Conservation (phyloP, 2,888 invertebrate species). For the Harmothoe impar region DNA sequence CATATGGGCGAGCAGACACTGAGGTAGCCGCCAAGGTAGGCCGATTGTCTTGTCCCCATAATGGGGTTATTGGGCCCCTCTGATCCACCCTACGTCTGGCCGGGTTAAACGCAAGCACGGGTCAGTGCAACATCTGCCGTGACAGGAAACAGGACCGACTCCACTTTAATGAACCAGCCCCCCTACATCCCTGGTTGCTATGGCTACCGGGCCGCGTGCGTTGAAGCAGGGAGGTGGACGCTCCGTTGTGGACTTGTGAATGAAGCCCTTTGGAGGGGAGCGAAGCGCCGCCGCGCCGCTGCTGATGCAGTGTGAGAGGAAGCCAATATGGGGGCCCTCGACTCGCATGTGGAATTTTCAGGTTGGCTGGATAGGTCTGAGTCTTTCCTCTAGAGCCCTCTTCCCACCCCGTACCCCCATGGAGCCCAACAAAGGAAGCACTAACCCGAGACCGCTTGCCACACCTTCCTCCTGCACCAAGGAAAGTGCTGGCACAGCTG, state of each 20-base stretch:
- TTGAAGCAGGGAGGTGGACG: background rate
- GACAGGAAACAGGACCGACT: constrained; percentile 53
- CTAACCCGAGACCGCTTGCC: background rate
- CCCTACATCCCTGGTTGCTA: background rate
- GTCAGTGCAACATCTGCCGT: constrained; percentile 43
- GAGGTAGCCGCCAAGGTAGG: background rate
- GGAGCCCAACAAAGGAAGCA: background rate
- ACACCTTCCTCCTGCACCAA: background rate
- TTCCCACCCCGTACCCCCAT: background rate
- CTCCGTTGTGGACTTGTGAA: constrained; percentile 30
- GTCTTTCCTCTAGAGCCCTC: constrained; percentile 8
- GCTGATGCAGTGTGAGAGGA: constrained; percentile 13
- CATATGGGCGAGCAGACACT: background rate
- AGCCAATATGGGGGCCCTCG: constrained; percentile 31
- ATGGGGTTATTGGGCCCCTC: constrained; percentile 32
- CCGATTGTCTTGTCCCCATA: constrained; percentile 36
- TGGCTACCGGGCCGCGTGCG: constrained; percentile 9
- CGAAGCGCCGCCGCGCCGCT: background rate
- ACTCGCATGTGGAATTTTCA: constrained; percentile 30
- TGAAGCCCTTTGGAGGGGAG: constrained; percentile 22
- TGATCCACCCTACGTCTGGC: background rate
- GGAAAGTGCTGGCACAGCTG: background rate
- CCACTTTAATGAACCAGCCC: constrained; percentile 52
- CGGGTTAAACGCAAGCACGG: background rate
- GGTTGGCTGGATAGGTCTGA: constrained; percentile 9